Evolutionary conservation across 2,888 invertebrate genomes (phyloP).

Genomic region (Xylota segnis): DNA sequence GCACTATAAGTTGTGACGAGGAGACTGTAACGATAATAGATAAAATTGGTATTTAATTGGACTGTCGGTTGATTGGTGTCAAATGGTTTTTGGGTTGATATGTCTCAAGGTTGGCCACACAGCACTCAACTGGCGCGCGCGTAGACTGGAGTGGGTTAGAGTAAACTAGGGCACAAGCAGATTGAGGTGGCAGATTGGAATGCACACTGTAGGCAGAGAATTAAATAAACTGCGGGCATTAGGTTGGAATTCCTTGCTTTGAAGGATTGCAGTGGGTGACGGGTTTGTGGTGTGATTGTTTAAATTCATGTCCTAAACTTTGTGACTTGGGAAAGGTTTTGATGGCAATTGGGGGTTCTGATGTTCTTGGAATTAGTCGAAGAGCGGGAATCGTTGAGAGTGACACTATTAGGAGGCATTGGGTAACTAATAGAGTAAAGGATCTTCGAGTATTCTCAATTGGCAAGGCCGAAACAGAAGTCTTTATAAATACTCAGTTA

Average conservation of each 20-base stretch:
- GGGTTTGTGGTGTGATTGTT: background rate
- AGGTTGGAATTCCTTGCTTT: background rate
- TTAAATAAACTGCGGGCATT: background rate
- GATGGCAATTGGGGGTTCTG: background rate
- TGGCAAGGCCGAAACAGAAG: too few relatives aligned
- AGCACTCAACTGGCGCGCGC: background rate
- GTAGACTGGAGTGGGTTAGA: conserved; percentile 15
- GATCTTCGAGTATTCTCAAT: too few relatives aligned
- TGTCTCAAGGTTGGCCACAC: conserved; percentile 53
- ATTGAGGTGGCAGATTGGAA: background rate
- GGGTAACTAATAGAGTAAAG: too few relatives aligned
- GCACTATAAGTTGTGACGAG: conserved; percentile 88
- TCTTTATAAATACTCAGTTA: too few relatives aligned
- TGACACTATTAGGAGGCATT: too few relatives aligned
- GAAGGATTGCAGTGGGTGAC: background rate
- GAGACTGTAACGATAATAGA: conserved; percentile 82
- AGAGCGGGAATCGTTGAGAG: too few relatives aligned
- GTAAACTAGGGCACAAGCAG: conserved; percentile 13
- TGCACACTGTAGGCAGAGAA: background rate
- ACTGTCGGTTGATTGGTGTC: conserved; percentile 30
- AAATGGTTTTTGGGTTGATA: conserved; percentile 35
- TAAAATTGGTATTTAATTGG: conserved; percentile 48
- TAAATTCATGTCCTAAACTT: background rate
- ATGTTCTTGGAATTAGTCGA: background rate
- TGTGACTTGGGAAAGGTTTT: background rate